Base-by-base conservation (phyloP, 2,113 vertebrate genomes). In the Ancistrus triradiatus region DNA sequence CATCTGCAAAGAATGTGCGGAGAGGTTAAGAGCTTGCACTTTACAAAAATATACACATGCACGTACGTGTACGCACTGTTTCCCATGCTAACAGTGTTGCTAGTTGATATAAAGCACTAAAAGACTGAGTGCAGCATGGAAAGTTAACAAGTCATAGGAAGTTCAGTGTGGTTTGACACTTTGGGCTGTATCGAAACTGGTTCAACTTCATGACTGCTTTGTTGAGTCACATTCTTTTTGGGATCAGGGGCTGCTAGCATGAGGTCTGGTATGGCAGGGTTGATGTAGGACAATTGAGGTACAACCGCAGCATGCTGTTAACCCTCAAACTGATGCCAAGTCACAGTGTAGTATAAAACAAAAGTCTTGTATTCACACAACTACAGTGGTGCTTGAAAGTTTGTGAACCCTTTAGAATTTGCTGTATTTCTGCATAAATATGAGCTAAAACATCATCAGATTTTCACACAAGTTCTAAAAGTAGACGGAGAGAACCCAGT, bases 231-330 rank as follows among this genome's bases (percentile, higher is more conserved):
- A 7, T 22, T 33, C 3, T 37, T 66, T 55, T 65, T n/a, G n/a
- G n/a, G 47, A 60, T 51, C 71, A 48, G 43, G 58, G 55, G 50
- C 47, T 18, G 7, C 77, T 74, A 79, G 78, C 62, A 68, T 60
- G 13, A n/a, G 48, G 6, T 47, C n/a, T 48, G 28, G 19, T 24
- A 37, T 22, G 8, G n/a, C n/a, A 18, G 14, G n/a, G 18, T 3
- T 6, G 21, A 17, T 46, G 6, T 14, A 3, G 10, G 25, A 38
- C 11, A 37, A n/a, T n/a, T n/a, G n/a, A n/a, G n/a, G n/a, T n/a
- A n/a, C n/a, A n/a, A n/a, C n/a, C n/a, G n/a, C n/a, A n/a, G n/a
- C n/a, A n/a, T n/a, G n/a, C n/a, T n/a, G n/a, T n/a, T n/a, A n/a
- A n/a, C n/a, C n/a, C n/a, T n/a, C n/a, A n/a, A n/a, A n/a, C n/a